Evolutionary conservation across 2,888 invertebrate species (phyloP), one percentile per base, ranked within the genome.

Genomic region (Operophtera brumata): DNA sequence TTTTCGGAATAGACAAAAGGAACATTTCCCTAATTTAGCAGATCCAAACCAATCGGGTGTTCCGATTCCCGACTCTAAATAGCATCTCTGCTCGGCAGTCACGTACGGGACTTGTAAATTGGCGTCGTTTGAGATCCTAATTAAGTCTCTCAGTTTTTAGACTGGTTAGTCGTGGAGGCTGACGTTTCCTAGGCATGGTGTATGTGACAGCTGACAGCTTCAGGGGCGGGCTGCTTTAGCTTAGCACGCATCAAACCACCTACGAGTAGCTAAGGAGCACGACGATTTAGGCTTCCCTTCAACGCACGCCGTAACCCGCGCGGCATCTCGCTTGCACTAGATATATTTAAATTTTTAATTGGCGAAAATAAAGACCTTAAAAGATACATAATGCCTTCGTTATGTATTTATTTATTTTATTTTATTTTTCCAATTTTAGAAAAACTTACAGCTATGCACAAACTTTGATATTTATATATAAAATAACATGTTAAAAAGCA

Each of bases 91-190:
- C 67, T 80, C 84, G 80, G 59, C 61, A 69, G 69, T 66, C 82
- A 78, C 81, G 78, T 82, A 79, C 77, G 70, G 65, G 77, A 78
- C 83, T 80, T 78, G 75, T 84, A 85, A 89, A 88, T 88, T 88
- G 86, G 82, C 84, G 69, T 82, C 82, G 83, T 82, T 86, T 78
- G 77, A 80, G 76, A 73, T 81, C 82, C 86, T 88, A 88, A 89
- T 89, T 89, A 89, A 88, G 86, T 78, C 82, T 66, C 77, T 78
- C 76, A 82, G 83, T 89, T 88, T 87, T 87, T 86, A 85, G 82
- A 72, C 69, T 65, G 67, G 67, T 9, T 9, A 72, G 66, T 71
- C 68, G 51, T 28, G 40, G 26, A 46, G 42, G 41, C 48, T 48
- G 56, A 52, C 47, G 48, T 52, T 52, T 57, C 41, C 57, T 52